Evolutionary conservation across 2,888 invertebrate genomes (phyloP), one percentile per base, ranked within the genome.

Genomic region (Parnassius apollo): DNA sequence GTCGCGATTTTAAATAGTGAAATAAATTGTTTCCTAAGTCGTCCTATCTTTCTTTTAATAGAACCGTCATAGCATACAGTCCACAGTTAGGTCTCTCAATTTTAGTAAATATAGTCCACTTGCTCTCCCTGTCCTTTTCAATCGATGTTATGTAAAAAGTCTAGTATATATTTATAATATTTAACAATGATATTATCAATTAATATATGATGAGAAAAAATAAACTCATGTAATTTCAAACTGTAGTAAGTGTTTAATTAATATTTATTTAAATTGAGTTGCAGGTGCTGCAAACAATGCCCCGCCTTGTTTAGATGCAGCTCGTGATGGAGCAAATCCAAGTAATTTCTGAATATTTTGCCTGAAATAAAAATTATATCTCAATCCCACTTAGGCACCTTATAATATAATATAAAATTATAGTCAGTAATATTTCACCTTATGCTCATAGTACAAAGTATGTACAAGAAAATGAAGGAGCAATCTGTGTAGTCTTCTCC

Each of bases 381-480:
- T 51, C 8, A 11, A 13, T 50, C 4, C 9, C 0, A 50, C 22
- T 44, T 3, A 64, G 35, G 9, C n/a, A 59, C 53, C 2, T 25
- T 2, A 42, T 35, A 4, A 35, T 3, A 3, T 25, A 3, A 3
- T 42, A 13, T 58, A 25, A 61, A 59, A 51, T 25, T 50, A 18
- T 18, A 58, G 50, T 50, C 22, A 57, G 46, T 50, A 53, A 56
- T 50, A 22, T 54, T 94, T 93, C 95, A 96, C 93, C 97, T 93
- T 69, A 99, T 99, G 55, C 99, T 99, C 99, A 99, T 99, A 44
- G 99, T 99, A 87, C 99, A 99, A 60, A 99, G 93, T 79, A 99
- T 99, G 86, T 99, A 99, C 62, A 99, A 93, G 86, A 99, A 99
- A 79, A 99, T 99, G 82, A 99, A 99, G 1, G 99, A 99, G 82